Conservation (phyloP, 2,797 vertebrate genomes). For the Liparis tanakae region DNA sequence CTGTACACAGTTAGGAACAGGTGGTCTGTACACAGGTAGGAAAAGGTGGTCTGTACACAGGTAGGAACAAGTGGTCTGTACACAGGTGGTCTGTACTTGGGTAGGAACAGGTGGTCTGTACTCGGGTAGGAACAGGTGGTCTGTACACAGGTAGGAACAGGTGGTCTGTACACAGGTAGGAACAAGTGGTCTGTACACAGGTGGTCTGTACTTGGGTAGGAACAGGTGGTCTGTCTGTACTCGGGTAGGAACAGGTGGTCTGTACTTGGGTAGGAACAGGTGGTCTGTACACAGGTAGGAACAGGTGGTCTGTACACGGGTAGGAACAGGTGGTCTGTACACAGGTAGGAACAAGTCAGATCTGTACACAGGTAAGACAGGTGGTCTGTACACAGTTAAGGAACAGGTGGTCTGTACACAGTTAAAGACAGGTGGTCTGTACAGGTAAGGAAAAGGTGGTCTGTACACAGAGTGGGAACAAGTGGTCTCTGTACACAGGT, state of each 20-base stretch:
- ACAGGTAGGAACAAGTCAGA: not conserved
- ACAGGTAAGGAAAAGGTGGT: not conserved
- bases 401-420: not conserved
- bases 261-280: not conserved
- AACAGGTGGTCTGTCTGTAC: not conserved
- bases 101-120: no score
- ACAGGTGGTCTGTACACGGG: no score
- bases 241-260: no score
- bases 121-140: no score
- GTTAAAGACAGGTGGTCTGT: not conserved
- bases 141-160: no score
- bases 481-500: not conserved
- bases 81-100: not conserved
- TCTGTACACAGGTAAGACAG: no score
- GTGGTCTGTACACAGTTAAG: not conserved
- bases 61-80: no score
- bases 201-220: constrained; percentile 68
- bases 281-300: not conserved
- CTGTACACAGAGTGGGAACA: not conserved
- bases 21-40: no score
- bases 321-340: not conserved
- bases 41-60: no score
- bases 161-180: no score
- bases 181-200: constrained; percentile 57
- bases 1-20: no score